These are phyloP conservation scores for Mus pahari DNA, from an alignment of 2,113 vertebrate species.

Conservation along the genomic window DNA sequence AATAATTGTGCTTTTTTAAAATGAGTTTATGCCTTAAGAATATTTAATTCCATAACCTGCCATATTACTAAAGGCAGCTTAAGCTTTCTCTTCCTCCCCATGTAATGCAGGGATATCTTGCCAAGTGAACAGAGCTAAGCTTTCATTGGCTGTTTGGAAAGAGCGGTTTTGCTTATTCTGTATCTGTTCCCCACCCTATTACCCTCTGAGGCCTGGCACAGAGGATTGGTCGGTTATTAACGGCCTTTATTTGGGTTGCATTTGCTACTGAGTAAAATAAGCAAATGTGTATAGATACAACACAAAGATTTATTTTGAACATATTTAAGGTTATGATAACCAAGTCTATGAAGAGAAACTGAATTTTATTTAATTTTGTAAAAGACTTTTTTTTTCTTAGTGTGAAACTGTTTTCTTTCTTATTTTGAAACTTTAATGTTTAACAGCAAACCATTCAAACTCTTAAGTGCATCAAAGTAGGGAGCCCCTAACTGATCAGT, in stretches of 20 bases:
- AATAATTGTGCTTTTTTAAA: slow-evolving; percentile 42
- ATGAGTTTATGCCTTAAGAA: background rate
- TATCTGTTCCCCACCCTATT: background rate
- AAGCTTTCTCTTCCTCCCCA: background rate
- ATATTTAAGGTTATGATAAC: slow-evolving; percentile 53
- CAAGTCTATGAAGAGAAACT: slow-evolving; percentile 14
- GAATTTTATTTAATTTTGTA: slow-evolving; percentile 56
- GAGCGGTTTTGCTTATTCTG: background rate
- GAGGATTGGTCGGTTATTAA: slow-evolving; percentile 36
- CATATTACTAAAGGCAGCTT: background rate
- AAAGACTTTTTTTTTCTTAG: background rate
- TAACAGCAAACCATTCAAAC: slow-evolving; percentile 50
- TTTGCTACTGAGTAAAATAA: slow-evolving; percentile 34
- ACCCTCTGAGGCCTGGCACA: background rate
- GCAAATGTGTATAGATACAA: slow-evolving; percentile 6
- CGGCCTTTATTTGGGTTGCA: background rate
- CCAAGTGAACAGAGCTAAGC: background rate
- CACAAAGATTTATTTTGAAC: slow-evolving; percentile 22
- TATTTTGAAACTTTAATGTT: slow-evolving; percentile 42
- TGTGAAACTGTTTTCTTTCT: slow-evolving; percentile 48
- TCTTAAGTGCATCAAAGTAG: slow-evolving; percentile 15
- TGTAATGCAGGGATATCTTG: background rate
- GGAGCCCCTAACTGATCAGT: background rate
- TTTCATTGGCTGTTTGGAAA: background rate
- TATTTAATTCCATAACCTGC: background rate